phyloP scores from a whole-genome alignment of 2,797 vertebrate species.

The Peromyscus attwateri region DNA sequence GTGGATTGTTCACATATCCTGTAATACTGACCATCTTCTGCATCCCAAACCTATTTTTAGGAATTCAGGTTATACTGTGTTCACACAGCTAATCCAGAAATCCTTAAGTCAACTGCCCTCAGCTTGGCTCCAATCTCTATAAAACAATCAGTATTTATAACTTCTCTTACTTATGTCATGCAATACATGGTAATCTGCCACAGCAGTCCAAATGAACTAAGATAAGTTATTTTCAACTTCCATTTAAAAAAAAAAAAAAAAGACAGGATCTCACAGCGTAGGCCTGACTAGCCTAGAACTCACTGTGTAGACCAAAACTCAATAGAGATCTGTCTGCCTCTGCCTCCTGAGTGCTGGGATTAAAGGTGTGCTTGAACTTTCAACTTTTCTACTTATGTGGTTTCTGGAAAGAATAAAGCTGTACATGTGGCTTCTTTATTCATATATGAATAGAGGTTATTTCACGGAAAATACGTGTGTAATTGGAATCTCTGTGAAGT shows the following conservation, averaged over 20 bases:
- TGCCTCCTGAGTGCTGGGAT: background rate
- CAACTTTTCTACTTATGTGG: background rate
- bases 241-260: background rate
- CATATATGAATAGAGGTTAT: background rate
- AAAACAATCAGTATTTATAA: too few species aligned
- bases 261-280: background rate
- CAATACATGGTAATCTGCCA: background rate
- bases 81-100: background rate
- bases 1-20: background rate
- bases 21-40: background rate
- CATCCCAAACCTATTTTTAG: background rate
- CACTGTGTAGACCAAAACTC: background rate
- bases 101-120: background rate
- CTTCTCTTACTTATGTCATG: background rate
- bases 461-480: background rate
- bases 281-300: background rate
- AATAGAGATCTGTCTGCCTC: background rate
- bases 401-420: background rate
- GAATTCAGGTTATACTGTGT: background rate
- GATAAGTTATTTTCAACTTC: background rate
- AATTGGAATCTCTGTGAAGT: background rate
- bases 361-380: background rate
- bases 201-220: background rate
- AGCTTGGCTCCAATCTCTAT: background rate
- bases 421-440: background rate